Base-by-base conservation (phyloP, 2,113 vertebrate species). In the Pogona vitticeps region DNA sequence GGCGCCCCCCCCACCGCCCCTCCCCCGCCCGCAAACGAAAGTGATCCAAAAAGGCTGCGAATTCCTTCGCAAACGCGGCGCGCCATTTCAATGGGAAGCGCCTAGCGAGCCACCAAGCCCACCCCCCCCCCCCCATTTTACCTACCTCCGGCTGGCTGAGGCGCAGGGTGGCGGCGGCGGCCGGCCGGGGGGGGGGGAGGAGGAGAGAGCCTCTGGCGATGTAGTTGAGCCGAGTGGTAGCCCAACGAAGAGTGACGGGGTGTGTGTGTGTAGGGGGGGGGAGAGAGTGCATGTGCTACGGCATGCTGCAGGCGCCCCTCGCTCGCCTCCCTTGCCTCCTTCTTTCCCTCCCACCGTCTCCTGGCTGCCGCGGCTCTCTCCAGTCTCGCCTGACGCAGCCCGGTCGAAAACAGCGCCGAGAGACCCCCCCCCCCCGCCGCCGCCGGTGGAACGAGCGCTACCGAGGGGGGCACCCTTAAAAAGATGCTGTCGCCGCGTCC, bases 261-360 rank as follows among this genome's bases (percentile, higher is more conserved):
- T 26, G 61, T 6, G 61, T 12, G 61, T 26, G n/a, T n/a, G n/a
- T n/a, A n/a, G n/a, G 61, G 61, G 65, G 5, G 8, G 28, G 46
- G 5, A 10, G 28, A 52, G 68, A 89, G 94, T 94, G 96, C 96
- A 94, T 86, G 95, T 92, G 91, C 92, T 91, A 87, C 93, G 81
- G 94, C 92, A 93, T 96, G 95, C 96, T 95, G 94, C 91, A 94
- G 95, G 93, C 94, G 94, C 94, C 95, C 93, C 93, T 91, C 59
- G 83, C 87, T 84, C 68, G 71, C 81, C 21, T 58, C 23, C 61
- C 73, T 81, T 38, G 52, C 67, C 73, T 21, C 23, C 61, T 65
- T 28, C 31, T 83, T 83, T 86, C 73, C 79, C 81, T 84, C 78
- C 88, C 84, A 81, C 42, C 83, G 17, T 80, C 58, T 82, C 80